Percentiles rank a stretch among this genome's conserved stretches.
Conservation (phyloP, 2,113 vertebrate species). For the Paramormyrops kingsleyae region DNA sequence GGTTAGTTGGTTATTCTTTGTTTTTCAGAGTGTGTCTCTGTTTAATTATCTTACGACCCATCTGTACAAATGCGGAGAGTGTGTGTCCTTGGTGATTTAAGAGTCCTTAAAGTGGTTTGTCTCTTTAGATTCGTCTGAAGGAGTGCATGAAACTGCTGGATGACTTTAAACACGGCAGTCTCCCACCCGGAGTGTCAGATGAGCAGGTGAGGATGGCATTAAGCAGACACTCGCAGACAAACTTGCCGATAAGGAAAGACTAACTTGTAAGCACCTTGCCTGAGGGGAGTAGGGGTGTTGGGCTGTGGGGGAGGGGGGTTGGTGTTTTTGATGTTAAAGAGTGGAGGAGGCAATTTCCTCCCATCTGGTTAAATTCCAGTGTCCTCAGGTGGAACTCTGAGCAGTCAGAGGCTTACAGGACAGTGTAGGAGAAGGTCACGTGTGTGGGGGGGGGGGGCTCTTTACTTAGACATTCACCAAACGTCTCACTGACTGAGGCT, state of each 20-base stretch:
- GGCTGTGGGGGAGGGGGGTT: not conserved
- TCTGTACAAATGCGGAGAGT: not conserved
- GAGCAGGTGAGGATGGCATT: constrained; percentile 63
- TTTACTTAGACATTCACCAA: not conserved
- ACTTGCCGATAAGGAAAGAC: not conserved
- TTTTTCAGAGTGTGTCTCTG: not conserved
- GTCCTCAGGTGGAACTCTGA: constrained; percentile 3
- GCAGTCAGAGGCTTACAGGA: not conserved
- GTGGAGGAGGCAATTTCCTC: not conserved
- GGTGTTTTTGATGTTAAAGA: not conserved
- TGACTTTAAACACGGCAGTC: constrained; percentile 67
- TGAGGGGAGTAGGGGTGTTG: not conserved
- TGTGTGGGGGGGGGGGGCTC: not conserved
- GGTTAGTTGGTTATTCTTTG: not conserved
- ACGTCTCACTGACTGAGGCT: not conserved
- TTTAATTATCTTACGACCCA: not conserved
- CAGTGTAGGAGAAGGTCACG: not conserved
- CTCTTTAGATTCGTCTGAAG: constrained; percentile 69
- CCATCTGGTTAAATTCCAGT: constrained; percentile 10
- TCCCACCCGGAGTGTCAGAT: constrained; percentile 71
- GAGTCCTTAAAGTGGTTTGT: not conserved
- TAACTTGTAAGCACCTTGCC: not conserved
- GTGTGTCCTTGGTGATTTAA: not conserved
- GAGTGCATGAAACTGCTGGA: constrained; percentile 75
- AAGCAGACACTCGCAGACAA: not conserved